Evolutionary conservation across 2,113 vertebrate genomes (phyloP).

Genomic region (Mormyrus lacerda): DNA sequence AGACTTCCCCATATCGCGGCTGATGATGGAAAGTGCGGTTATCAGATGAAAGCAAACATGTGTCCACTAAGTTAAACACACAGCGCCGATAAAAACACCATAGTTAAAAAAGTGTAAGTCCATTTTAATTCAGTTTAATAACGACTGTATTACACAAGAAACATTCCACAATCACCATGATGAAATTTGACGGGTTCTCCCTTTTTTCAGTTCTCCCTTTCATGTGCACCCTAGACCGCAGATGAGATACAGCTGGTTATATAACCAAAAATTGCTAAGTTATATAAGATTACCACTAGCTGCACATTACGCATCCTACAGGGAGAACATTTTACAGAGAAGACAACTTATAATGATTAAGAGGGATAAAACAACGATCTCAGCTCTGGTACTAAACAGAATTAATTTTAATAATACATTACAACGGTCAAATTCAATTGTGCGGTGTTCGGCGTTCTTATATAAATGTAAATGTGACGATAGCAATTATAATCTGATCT

Average conservation of each 20-base stretch:
- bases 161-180: not conserved
- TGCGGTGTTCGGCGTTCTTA: not conserved
- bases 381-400: not conserved
- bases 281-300: not conserved
- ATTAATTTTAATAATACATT: not conserved
- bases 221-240: not conserved
- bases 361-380: not conserved
- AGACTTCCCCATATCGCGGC: slow-evolving; percentile 77
- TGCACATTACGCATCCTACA: not conserved
- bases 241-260: not conserved
- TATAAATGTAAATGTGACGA: not conserved
- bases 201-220: no score
- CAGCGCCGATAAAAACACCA: not conserved
- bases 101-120: not conserved
- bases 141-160: not conserved
- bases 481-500: not conserved
- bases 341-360: not conserved
- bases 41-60: not conserved
- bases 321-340: not conserved
- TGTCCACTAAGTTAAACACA: not conserved
- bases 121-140: no score
- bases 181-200: not conserved
- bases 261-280: not conserved
- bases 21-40: not conserved
- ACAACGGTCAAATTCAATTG: not conserved